These are phyloP conservation scores for Galerucella pusilla DNA, from an alignment of 2,888 invertebrate genomes.

Conservation along the genomic window DNA sequence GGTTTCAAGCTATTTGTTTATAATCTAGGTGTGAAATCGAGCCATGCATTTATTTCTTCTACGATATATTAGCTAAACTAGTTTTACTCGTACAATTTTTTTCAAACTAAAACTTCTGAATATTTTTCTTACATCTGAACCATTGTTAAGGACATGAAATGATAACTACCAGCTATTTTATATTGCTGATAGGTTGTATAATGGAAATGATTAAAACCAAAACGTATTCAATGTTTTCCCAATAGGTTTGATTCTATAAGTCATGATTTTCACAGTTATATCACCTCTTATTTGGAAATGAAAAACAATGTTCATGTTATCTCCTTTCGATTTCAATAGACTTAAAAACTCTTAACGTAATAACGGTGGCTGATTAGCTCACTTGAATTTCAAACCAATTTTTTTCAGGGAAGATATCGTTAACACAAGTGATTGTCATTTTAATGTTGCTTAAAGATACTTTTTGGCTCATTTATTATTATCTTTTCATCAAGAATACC, in stretches of 20 bases:
- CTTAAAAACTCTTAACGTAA: background rate
- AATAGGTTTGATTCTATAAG: too few species aligned
- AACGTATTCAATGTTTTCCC: background rate
- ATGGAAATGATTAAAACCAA: background rate
- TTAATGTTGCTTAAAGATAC: conserved; percentile 51
- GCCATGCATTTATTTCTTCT: too few species aligned
- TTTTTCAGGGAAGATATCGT: conserved; percentile 29
- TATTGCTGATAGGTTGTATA: background rate
- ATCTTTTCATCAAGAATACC: background rate
- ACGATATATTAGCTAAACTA: too few species aligned
- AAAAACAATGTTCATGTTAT: too few species aligned
- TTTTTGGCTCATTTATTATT: background rate
- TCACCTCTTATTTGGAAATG: too few species aligned
- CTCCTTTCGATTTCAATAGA: background rate
- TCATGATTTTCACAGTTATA: too few species aligned
- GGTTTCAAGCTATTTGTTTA: too few species aligned
- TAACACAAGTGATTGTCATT: conserved; percentile 57
- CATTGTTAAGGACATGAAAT: background rate
- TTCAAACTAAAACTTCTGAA: background rate
- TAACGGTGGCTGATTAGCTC: background rate
- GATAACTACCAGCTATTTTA: background rate
- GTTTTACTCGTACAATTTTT: background rate
- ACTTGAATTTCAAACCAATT: conserved; percentile 3
- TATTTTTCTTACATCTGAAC: background rate
- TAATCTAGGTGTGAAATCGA: too few species aligned